These are phyloP conservation scores for Copsychus sechellarum DNA, from an alignment of 2,113 vertebrate species.

Conservation along the genomic window DNA sequence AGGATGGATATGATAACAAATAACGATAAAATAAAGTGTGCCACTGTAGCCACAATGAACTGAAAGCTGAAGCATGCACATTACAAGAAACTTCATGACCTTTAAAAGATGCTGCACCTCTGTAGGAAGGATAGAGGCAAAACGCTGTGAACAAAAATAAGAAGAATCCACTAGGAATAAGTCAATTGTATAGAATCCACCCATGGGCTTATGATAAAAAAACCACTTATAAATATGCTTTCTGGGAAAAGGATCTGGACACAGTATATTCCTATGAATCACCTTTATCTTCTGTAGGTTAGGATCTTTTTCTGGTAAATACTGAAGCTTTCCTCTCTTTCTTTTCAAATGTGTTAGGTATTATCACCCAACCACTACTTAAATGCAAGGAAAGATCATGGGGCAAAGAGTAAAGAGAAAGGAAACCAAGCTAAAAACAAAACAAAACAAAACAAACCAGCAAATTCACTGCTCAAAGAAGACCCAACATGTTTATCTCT, in stretches of 20 bases:
- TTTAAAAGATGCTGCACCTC: conserved; percentile 47
- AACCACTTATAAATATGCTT: not conserved
- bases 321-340: not conserved
- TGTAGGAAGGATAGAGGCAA: conserved; percentile 39
- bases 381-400: not conserved
- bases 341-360: not conserved
- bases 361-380: not conserved
- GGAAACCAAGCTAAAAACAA: not conserved
- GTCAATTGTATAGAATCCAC: not conserved
- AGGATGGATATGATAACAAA: not conserved
- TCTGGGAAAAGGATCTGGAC: not conserved
- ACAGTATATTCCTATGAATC: not conserved
- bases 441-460: not conserved
- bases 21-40: not conserved
- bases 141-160: conserved; percentile 56
- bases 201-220: not conserved
- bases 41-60: conserved; percentile 16
- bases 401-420: not conserved
- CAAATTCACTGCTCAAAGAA: not conserved
- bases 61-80: conserved; percentile 26
- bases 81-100: conserved; percentile 51
- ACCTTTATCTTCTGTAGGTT: not conserved
- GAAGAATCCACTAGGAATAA: conserved; percentile 47
- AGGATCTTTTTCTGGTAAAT: not conserved
- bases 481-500: not conserved